phyloP scores from a whole-genome alignment of 92 coral and sea anemone genomes.

The Epizoanthus stellaris region DNA sequence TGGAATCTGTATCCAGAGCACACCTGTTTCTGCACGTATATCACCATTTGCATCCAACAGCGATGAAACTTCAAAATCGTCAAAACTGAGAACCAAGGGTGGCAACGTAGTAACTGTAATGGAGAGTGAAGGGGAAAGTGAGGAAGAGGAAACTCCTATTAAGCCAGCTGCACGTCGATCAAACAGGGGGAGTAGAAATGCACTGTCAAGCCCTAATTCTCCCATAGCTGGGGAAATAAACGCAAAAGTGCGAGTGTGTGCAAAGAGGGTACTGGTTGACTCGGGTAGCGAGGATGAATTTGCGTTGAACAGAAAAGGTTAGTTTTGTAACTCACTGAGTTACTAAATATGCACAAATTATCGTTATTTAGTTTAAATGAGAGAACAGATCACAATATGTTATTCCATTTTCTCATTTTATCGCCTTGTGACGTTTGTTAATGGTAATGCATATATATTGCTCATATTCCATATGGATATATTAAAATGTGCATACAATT shows the following conservation, averaged over 20 bases:
- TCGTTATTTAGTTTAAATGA: no score
- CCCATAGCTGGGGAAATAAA: constrained; percentile 7
- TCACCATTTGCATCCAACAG: not conserved
- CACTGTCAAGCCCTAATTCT: constrained; percentile 62
- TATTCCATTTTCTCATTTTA: no score
- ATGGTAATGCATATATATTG: no score
- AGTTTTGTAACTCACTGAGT: constrained; percentile 3
- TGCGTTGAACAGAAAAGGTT: constrained; percentile 59
- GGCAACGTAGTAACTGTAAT: constrained; percentile 81
- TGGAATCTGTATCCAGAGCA: not conserved
- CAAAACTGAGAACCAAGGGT: constrained; percentile 63
- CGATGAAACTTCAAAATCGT: constrained; percentile 29
- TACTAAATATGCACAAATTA: no score
- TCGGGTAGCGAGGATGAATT: constrained; percentile 90
- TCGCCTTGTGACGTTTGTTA: no score
- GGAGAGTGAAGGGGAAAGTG: constrained; percentile 79
- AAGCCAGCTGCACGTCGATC: constrained; percentile 29
- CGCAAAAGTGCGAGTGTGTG: not conserved
- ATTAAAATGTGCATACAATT: no score
- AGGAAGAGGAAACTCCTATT: constrained; percentile 46
- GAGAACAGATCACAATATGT: no score
- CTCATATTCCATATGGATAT: no score
- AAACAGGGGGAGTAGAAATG: constrained; percentile 34
- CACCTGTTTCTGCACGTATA: not conserved
- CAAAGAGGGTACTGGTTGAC: constrained; percentile 1